phyloP scores from a whole-genome alignment of 2,797 vertebrate genomes.

The Glyptemys insculpta region DNA sequence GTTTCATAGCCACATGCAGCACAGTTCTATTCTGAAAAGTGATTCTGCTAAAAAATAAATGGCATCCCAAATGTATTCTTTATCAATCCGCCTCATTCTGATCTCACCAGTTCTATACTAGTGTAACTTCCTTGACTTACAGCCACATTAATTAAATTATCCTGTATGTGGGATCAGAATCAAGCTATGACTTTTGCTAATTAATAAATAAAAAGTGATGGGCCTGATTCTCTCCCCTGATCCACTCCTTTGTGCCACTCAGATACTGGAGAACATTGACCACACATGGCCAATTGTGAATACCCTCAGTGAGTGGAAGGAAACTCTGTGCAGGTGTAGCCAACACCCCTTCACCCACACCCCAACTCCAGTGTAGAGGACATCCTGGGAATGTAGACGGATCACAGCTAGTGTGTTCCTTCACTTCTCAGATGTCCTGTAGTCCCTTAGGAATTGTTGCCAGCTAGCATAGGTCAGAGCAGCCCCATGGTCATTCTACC shows the following conservation, averaged over 20 bases:
- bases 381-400: neutral
- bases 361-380: neutral
- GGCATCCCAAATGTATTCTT: neutral
- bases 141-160: neutral
- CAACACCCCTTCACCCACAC: too few relatives aligned
- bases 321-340: neutral
- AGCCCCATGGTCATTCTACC: neutral
- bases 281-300: neutral
- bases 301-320: neutral
- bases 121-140: neutral
- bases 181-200: neutral
- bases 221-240: neutral
- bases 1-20: neutral
- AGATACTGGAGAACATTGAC: neutral
- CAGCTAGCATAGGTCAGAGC: neutral
- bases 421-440: neutral
- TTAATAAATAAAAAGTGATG: neutral
- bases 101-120: neutral
- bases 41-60: neutral
- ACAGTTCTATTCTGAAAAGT: neutral
- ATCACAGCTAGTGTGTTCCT: neutral
- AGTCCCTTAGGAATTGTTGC: neutral
- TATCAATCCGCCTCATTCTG: too few relatives aligned
- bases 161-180: neutral
- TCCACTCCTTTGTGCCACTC: neutral